Evolutionary conservation across 2,888 invertebrate genomes (phyloP), one percentile per base, ranked within the genome.

Genomic region (Apamea sordens): DNA sequence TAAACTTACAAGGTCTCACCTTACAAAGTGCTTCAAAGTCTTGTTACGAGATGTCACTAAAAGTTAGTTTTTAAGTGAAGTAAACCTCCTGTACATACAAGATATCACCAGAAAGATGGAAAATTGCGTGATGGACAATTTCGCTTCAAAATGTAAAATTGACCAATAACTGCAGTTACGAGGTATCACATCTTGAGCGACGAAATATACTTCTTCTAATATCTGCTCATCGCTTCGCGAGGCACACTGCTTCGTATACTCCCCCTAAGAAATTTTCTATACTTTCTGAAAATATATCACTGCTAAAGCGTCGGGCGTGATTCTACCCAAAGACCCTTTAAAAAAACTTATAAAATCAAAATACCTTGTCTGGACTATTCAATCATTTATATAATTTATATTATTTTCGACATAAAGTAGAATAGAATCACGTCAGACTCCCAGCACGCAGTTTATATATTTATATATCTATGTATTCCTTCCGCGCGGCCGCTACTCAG

Each of bases 171-270:
- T 32, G 32, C 32, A 32, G 32, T 32, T 32, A 32, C 32, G 32
- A 32, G 32, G 32, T 32, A 32, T 32, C 32, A 32, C 32, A 32
- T 32, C 32, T 32, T 2, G 32, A 32, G 32, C 32, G 32, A 32
- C 32, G 32, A 32, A 2, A 32, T 81, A 73, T 87, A 86, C 78
- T 95, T 93, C 93, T 93, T 94, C 93, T 93, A 91, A 92, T 91
- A 93, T 90, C 90, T 93, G 90, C 85, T 92, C 92, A 93, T 93
- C 90, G 96, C 96, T 96, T 96, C 94, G 94, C 94, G 96, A 95
- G 94, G 96, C 94, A 90, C 96, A 95, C 94, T 92, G 96, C 96
- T 96, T 96, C 95, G 94, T 93, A 89, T 91, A 91, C 88, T 92
- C 93, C 95, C 94, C 92, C 88, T 89, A 92, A 92, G 59, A 84